Evolutionary conservation across 2,797 vertebrate genomes (phyloP), one percentile per base, ranked within the genome.

Genomic region (Dendrocincla tyrannina): DNA sequence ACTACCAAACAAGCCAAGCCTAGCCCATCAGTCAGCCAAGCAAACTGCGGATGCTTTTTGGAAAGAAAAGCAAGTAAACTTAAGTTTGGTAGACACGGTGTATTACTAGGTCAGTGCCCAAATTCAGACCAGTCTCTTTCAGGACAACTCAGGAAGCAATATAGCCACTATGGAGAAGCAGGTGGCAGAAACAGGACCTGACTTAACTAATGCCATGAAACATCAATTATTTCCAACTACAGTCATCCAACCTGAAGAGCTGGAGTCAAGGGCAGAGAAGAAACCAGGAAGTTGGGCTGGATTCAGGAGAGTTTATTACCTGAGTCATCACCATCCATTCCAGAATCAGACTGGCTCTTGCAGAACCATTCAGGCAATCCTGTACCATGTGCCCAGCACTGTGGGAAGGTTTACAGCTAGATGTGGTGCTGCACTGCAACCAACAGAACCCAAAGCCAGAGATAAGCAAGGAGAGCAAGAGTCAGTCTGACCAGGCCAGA

Each of bases 51-150:
- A 55, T 23, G 32, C 73, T 55, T 9, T 6, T 62, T 28, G n/a
- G 32, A 94, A 85, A 75, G 33, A 69, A 86, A 85, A 93, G 7
- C 64, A 75, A 86, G 25, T 19, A 52, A 90, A 44, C 17, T 39
- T 3, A 0, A 68, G 27, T 66, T 55, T 50, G n/a, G 22, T 19
- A 84, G 46, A 42, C 14, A 52, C 16, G 14, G 15, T 35, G 85
- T 53, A 68, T 37, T 64, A 37, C 14, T 35, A 55, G 50, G 37
- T 58, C 25, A 80, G 47, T 30, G 30, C n/a, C 30, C 32, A 55
- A 75, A 81, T 47, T 50, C 69, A 94, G 37, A 20, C 28, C 23
- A 42, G 20, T 50, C 23, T 59, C 59, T 64, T 63, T n/a, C 81
- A 83, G 16, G 28, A 16, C 44, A 74, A 62, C 42, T 85, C 50